Percentiles rank a stretch among this genome's conserved stretches.
Evolutionary conservation across 2,888 invertebrate genomes (phyloP).

Genomic region (Oligia strigilis): DNA sequence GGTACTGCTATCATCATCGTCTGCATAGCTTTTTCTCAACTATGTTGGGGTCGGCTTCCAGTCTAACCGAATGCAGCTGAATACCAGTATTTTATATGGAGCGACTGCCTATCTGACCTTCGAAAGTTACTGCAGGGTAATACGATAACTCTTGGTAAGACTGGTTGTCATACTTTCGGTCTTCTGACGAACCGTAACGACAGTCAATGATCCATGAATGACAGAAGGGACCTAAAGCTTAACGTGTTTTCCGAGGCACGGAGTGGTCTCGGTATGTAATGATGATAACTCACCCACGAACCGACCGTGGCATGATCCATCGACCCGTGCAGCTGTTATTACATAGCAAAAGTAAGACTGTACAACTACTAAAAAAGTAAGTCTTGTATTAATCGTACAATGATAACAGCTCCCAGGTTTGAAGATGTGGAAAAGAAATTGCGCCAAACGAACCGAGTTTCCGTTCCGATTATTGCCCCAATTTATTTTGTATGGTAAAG

Average conservation of each 20-base stretch:
- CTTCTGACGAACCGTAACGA: too few relatives aligned
- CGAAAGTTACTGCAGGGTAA: too few relatives aligned
- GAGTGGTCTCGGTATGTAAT: neutral
- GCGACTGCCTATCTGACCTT: too few relatives aligned
- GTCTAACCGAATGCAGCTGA: too few relatives aligned
- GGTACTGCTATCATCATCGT: too few relatives aligned
- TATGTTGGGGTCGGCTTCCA: too few relatives aligned
- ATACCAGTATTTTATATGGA: too few relatives aligned
- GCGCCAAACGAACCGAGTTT: constrained; percentile 19
- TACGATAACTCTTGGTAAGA: too few relatives aligned
- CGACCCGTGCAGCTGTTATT: neutral
- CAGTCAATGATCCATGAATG: too few relatives aligned
- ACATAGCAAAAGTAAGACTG: neutral
- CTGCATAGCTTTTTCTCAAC: too few relatives aligned
- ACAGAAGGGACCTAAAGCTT: neutral
- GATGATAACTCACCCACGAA: too few relatives aligned
- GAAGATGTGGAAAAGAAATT: constrained; percentile 5
- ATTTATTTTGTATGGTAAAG: constrained; percentile 54
- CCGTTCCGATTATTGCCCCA: constrained; percentile 52
- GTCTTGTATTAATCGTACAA: neutral
- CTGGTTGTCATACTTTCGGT: too few relatives aligned
- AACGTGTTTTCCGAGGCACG: neutral
- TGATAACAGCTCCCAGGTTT: neutral
- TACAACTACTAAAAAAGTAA: neutral
- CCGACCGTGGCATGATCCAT: neutral